These are phyloP conservation scores for Actinernus sp. DNA, from an alignment of 92 coral and sea anemone genomes.

Conservation along the genomic window DNA sequence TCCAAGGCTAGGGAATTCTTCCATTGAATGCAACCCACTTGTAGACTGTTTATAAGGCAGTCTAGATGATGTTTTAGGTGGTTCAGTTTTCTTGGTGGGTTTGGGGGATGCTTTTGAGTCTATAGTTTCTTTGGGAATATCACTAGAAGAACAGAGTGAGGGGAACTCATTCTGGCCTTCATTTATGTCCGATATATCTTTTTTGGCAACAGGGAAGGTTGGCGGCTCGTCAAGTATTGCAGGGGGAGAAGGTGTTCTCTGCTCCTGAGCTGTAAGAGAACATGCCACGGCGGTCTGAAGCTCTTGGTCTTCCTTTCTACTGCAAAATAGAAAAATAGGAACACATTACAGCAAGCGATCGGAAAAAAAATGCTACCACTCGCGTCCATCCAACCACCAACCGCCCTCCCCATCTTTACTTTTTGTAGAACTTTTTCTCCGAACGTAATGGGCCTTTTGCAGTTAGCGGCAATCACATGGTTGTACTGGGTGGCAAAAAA, in stretches of 20 bases:
- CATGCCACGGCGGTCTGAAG: constrained; percentile 44
- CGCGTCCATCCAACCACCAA: no score
- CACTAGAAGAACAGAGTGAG: constrained; percentile 7
- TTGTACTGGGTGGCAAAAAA: no score
- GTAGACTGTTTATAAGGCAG: not conserved
- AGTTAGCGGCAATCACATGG: no score
- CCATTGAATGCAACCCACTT: not conserved
- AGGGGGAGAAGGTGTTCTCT: constrained; percentile 1
- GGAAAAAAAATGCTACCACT: no score
- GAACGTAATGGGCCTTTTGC: no score
- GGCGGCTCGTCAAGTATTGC: not conserved
- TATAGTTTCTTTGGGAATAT: not conserved
- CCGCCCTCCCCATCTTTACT: no score
- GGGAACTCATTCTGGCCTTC: not conserved
- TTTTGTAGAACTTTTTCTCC: no score
- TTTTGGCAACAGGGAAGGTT: not conserved
- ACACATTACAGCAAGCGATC: not conserved
- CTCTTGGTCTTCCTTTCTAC: constrained; percentile 42
- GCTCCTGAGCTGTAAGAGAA: constrained; percentile 9
- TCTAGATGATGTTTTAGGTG: not conserved
- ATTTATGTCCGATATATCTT: not conserved
- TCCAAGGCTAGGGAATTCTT: constrained; percentile 58
- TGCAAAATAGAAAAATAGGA: not conserved
- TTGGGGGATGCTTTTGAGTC: not conserved
- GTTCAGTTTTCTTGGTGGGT: not conserved